Base-by-base conservation (phyloP, 2,888 invertebrate genomes). In the Latrodectus elegans region DNA sequence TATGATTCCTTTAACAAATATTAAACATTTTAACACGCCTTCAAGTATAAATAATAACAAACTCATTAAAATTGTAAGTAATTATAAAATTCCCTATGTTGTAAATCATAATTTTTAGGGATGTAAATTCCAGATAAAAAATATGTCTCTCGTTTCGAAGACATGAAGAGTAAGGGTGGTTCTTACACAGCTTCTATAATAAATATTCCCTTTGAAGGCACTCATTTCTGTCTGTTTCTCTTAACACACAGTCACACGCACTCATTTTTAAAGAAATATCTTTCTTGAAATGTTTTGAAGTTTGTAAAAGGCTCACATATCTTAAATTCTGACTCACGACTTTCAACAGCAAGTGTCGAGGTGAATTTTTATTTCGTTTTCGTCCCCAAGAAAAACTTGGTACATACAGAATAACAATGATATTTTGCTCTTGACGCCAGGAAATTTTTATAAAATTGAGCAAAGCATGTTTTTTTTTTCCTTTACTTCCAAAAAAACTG, bases 301-400 rank as follows among this genome's bases (percentile, higher is more conserved):
- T 81, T 80, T 55, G 65, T 81, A 67, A 81, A 81, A 81, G 73
- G 53, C 26, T 74, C 38, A 38, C 38, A 38, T 38, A 53, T 60
- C 81, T 81, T 81, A 81, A 81, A 81, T 74, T 81, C 74, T 81
- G 52, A 74, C 73, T 81, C 81, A 81, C 81, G 81, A 74, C 49
- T 60, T 26, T 64, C 68, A 67, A 53, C 74, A 12, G 15, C 67
- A n/a, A 60, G 14, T n/a, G 81, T 38, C 8, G 71, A 73, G 65
- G n/a, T 51, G 53, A 65, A 67, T 74, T 81, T 67, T 81, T 81
- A 73, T 81, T 81, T 67, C 53, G 52, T 67, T 74, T 67, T 60
- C 81, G 53, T 74, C 74, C 74, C 53, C 52, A 17, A 26, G 17
- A 67, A 38, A 38, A 38, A 38, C 38, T 38, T 38, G 38, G 38